Evolutionary conservation across 2,888 invertebrate genomes (phyloP), one percentile per base, ranked within the genome.

Genomic region (Nomada hirtipes): DNA sequence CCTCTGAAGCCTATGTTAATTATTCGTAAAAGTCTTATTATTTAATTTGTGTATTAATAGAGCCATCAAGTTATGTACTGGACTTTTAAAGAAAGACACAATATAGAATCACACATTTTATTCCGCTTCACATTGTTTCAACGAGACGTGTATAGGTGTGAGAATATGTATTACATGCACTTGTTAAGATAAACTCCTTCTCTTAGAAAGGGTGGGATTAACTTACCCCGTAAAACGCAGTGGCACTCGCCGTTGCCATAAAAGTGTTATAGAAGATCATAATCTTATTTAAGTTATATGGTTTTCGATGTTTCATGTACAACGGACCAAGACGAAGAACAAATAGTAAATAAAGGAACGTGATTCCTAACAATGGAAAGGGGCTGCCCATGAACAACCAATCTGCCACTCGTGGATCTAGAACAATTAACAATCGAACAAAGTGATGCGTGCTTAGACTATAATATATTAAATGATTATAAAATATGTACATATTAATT

Each of bases 161-260:
- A 36, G 36, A 36, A 36, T 36, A 36, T 36, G 36, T 36, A 36
- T 36, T 36, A 36, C 36, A 36, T 36, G 36, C 36, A 7, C 36
- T 36, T 36, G 36, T 36, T 36, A 36, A 7, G 36, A 36, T 36
- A 36, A 36, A 36, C 36, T 47, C 47, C 15, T 47, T 13, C 13
- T 47, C 47, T 47, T 47, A 15, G 11, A 2, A 15, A 47, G 47
- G 15, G 47, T 53, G 2, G n/a, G 42, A 68, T 52, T 36, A 70
- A 94, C 95, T 95, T 92, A 97, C 97, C 94, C 96, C 96, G 92
- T 96, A 95, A 90, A 96, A 96, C 57, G 96, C 94, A 81, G 95
- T 94, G n/a, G 95, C 94, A 86, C 97, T 97, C 44, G 96, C 95
- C 2, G 95, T 80, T 18, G 98, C 97, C 59, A 92, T 88, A 69